Evolutionary conservation across 2,797 vertebrate genomes (phyloP), one percentile per base, ranked within the genome.

Genomic region (Labeo calbasu): DNA sequence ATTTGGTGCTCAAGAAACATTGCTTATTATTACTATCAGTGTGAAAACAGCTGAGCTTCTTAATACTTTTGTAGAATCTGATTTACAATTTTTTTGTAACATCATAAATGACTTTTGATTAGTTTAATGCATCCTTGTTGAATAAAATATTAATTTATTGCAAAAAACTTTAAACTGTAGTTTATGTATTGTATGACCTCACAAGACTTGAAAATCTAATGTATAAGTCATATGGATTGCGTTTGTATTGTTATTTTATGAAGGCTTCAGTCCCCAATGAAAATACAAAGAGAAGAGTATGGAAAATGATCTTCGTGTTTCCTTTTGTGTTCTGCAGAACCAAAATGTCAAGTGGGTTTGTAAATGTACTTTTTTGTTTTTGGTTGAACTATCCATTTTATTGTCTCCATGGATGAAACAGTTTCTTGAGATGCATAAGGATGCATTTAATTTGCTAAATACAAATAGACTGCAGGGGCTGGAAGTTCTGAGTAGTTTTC

Each of bases 361-460:
- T 46, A 46, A 69, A 70, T 7, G 5, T 19, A 2, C n/a, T 13
- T 51, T 65, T 10, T 4, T 5, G 0, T 12, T 55, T 21, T 36
- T 8, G 19, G 28, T 6, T 14, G 17, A 43, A 17, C 8, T 46
- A 11, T 25, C n/a, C 40, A 14, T 61, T 46, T 43, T 59, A 23
- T n/a, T 57, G 32, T 76, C 53, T 76, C 73, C 32, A 63, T n/a
- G 32, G 5, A 48, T 81, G 40, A 25, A 28, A 32, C 17, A 48
- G 23, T 71, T 28, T 59, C 32, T 46, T 71, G n/a, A 32, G 53
- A 76, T 76, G 21, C 21, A 23, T 23, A 40, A 40, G 53, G 51
- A 59, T 61, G 19, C 13, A 36, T 63, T 13, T 63, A 32, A 82
- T 82, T 82, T 23, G 25, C 55, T 50, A 81, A 70, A 55, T 80